Evolutionary conservation across 2,797 vertebrate species (phyloP).

Genomic region (Sebastiscus tertius): DNA sequence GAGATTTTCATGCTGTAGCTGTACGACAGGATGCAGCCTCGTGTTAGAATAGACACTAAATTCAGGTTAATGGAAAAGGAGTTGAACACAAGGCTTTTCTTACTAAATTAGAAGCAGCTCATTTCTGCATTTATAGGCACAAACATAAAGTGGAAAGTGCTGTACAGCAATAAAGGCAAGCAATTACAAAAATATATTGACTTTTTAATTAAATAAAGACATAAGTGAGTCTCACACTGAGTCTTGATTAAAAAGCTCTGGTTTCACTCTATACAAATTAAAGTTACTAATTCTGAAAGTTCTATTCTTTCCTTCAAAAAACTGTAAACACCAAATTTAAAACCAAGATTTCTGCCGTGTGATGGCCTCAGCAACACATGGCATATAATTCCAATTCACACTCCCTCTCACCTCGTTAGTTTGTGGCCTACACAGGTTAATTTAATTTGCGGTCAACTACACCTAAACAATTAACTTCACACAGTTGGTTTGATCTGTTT

Average conservation of each 20-base stretch:
- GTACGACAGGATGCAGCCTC: not conserved
- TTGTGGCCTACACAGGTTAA: too few relatives aligned
- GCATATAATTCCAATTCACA: too few relatives aligned
- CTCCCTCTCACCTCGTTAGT: too few relatives aligned
- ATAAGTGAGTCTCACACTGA: not conserved
- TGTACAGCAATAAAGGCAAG: not conserved
- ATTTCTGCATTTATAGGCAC: not conserved
- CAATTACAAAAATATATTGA: not conserved
- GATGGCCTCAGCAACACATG: too few relatives aligned
- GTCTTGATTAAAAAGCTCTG: not conserved
- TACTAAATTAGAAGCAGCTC: not conserved
- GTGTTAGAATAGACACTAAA: not conserved
- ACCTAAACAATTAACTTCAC: too few relatives aligned
- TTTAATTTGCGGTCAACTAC: too few relatives aligned
- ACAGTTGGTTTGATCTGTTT: too few relatives aligned
- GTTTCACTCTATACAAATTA: not conserved
- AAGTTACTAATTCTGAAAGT: not conserved
- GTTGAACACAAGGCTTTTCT: not conserved
- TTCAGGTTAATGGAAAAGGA: not conserved
- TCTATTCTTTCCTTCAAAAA: not conserved
- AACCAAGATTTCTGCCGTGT: not conserved
- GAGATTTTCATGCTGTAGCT: slow-evolving; percentile 8
- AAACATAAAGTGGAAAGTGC: not conserved
- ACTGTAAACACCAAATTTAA: not conserved
- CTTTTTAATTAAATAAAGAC: not conserved